A percentile compares a stretch with the other conserved stretches of the same genome.
These are phyloP conservation scores for Muscicapa adusta DNA, from an alignment of 2,113 vertebrate species.

Conservation along the genomic window DNA sequence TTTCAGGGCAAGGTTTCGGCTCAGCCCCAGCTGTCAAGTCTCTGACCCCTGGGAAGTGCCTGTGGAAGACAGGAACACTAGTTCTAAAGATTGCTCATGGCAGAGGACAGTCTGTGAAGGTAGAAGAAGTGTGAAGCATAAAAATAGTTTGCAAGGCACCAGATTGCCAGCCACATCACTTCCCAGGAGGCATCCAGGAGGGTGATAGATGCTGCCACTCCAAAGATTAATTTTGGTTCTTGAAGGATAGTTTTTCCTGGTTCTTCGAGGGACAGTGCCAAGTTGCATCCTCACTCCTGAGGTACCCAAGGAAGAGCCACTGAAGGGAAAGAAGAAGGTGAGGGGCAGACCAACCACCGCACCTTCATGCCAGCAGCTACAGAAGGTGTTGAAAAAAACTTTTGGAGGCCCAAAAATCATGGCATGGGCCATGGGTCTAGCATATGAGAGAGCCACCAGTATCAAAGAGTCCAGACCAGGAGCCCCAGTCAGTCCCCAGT, in stretches of 20 bases:
- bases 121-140: background rate
- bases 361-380: fast-evolving
- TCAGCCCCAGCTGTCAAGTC: background rate
- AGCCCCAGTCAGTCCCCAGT: background rate
- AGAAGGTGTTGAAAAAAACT: background rate
- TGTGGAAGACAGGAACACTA: background rate
- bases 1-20: background rate
- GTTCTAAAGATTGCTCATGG: background rate
- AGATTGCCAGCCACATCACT: background rate
- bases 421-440: background rate
- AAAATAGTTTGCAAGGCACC: background rate
- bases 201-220: background rate
- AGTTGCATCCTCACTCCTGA: background rate
- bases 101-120: background rate
- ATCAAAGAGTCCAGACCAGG: background rate
- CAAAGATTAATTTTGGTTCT: background rate
- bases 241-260: background rate
- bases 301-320: background rate
- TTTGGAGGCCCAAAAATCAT: background rate
- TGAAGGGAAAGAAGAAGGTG: background rate
- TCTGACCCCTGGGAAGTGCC: background rate
- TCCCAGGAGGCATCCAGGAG: background rate
- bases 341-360: fast-evolving
- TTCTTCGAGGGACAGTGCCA: fast-evolving
- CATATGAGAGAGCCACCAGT: background rate